Evolutionary conservation across 2,888 invertebrate genomes (phyloP).

Genomic region (Mactromeris polynyma): DNA sequence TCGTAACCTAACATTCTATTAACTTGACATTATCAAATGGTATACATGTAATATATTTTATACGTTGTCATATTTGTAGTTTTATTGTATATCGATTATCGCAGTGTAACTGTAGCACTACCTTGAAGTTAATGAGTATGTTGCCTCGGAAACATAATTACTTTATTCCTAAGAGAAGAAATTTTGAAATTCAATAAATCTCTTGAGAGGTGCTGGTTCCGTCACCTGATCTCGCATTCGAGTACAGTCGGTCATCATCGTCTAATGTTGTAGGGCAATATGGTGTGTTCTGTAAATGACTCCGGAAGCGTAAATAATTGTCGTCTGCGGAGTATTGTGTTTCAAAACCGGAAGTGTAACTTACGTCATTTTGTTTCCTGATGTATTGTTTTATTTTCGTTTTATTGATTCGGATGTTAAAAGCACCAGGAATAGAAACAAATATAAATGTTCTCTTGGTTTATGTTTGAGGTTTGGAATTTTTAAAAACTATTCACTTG

Average conservation of each 20-base stretch:
- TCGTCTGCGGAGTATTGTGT: neutral
- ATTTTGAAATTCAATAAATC: neutral
- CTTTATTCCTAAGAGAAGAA: neutral
- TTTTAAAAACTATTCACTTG: too few species aligned
- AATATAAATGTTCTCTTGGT: too few species aligned
- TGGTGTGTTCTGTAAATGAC: neutral
- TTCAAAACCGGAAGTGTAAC: neutral
- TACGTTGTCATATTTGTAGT: too few species aligned
- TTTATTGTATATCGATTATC: too few species aligned
- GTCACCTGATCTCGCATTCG: neutral
- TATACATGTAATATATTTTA: too few species aligned
- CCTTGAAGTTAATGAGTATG: neutral
- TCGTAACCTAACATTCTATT: too few species aligned
- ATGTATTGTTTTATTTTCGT: neutral
- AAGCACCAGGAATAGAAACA: neutral
- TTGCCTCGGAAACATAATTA: neutral
- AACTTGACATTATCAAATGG: too few species aligned
- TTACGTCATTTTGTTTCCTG: neutral
- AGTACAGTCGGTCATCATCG: neutral
- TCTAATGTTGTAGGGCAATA: neutral
- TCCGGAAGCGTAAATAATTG: neutral
- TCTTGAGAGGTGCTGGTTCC: neutral
- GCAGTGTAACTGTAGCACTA: neutral
- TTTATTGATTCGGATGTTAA: neutral
- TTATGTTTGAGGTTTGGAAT: too few species aligned